Base-by-base conservation (phyloP, 2,113 vertebrate genomes). In the Ceuthmochares aereus region DNA sequence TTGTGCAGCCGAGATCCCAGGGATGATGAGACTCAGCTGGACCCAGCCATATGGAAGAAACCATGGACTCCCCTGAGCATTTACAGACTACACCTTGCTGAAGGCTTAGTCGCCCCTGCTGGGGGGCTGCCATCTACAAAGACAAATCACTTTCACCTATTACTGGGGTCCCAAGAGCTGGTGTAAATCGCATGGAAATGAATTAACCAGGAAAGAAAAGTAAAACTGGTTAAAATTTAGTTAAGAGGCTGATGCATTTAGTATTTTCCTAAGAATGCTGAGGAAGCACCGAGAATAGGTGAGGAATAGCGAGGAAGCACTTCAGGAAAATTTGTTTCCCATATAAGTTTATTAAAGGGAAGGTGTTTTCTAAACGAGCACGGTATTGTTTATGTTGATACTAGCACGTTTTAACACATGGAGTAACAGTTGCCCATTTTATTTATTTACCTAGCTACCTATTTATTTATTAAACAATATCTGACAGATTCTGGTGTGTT, bases 51-150 rank as follows among this genome's bases (percentile, higher is more conserved):
- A 93, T 75, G 93, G 83, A 95, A 96, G 84, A 89, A 95, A 89
- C 59, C 18, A 26, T 12, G 59, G 81, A 59, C 37, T 92, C 94
- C 93, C 94, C 64, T 19, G 81, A 45, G 83, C 67, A 87, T 82
- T 94, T 87, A 66, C 73, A 90, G 87, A 84, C 90, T 88, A 89
- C 85, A 97, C 95, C 93, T 94, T 94, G 95, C 92, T 95, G 83
- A 89, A 84, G 92, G 92, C 83, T 83, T 74, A 79, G 69, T 84
- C 85, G 60, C 70, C 80, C 60, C 76, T 70, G 69, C 66, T 64
- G 77, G 80, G 68, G 68, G 64, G 62, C 42, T 89, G 42, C 64
- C n/a, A 1, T 64, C 88, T 92, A 64, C 23, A 76, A 83, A 91
- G 88, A 95, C 75, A 75, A 94, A 94, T 83, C 78, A 66, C 81